phyloP scores from a whole-genome alignment of 2,797 vertebrate genomes.

The Myotis findleyi region DNA sequence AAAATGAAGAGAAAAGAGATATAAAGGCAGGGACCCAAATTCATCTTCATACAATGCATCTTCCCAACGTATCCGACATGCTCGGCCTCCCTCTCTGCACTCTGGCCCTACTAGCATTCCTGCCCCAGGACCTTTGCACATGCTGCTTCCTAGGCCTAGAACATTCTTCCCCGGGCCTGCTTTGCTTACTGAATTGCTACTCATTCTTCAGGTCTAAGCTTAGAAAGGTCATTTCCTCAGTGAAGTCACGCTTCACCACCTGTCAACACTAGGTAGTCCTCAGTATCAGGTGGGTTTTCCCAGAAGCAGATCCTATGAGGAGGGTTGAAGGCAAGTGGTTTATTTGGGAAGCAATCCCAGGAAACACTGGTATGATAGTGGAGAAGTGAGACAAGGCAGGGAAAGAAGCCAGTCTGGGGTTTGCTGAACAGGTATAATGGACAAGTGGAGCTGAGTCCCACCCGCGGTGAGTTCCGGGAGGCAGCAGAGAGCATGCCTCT shows the following conservation, averaged over 20 bases:
- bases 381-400: neutral
- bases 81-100: neutral
- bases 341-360: neutral
- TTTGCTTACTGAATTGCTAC: neutral
- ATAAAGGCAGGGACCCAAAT: neutral
- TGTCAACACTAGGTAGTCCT: neutral
- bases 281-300: neutral
- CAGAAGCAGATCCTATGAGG: neutral
- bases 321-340: neutral
- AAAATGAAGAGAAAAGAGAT: neutral
- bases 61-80: neutral
- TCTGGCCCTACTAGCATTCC: neutral
- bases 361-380: neutral
- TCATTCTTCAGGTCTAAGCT: neutral
- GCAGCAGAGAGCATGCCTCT: neutral
- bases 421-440: neutral
- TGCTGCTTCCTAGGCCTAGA: neutral
- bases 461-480: neutral
- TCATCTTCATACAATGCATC: neutral
- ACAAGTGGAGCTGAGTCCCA: neutral
- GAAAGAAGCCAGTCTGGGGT: neutral
- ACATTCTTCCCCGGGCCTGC: neutral
- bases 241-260: neutral
- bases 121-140: neutral
- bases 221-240: neutral